Conservation (phyloP, 2,888 invertebrate species). For the Drosophila mimetica region DNA sequence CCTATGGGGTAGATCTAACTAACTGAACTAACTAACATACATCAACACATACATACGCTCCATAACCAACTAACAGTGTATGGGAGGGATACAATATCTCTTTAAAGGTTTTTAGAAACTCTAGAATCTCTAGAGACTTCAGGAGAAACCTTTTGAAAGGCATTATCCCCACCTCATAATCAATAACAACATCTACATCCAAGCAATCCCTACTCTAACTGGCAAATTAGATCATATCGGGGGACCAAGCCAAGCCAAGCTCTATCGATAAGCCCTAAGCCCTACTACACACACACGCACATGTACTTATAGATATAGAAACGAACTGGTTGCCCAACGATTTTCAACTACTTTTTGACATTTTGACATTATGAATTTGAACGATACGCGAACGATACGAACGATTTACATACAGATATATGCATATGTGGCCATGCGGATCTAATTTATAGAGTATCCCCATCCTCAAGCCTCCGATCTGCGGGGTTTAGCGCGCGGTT, state of each 20-base stretch:
- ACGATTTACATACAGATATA: slow-evolving; percentile 42
- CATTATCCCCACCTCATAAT: slow-evolving; percentile 5
- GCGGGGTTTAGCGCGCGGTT: slow-evolving; percentile 27
- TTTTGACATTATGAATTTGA: slow-evolving; percentile 32
- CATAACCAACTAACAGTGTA: slow-evolving; percentile 31
- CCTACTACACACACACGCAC: slow-evolving; percentile 63
- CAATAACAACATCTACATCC: slow-evolving; percentile 36
- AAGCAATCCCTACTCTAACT: slow-evolving; percentile 7
- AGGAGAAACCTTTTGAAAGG: background rate
- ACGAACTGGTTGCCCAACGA: slow-evolving; percentile 69
- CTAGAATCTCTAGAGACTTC: background rate
- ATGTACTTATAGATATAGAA: slow-evolving; percentile 55
- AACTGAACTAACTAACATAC: slow-evolving; percentile 40
- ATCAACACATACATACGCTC: slow-evolving; percentile 30
- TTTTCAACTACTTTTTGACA: slow-evolving; percentile 54
- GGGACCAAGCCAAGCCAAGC: slow-evolving; percentile 38
- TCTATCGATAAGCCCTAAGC: slow-evolving; percentile 55
- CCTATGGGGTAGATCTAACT: slow-evolving; percentile 34
- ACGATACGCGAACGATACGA: slow-evolving; percentile 31
- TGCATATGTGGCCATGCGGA: slow-evolving; percentile 23
- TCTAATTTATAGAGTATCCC: slow-evolving; percentile 13
- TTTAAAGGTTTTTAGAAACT: background rate
- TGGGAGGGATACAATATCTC: background rate
- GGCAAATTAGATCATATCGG: slow-evolving; percentile 27
- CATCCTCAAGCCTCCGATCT: slow-evolving; percentile 16